These are phyloP conservation scores for Lordiphosa stackelbergi DNA, from an alignment of 1,140 invertebrate species.

Conservation along the genomic window DNA sequence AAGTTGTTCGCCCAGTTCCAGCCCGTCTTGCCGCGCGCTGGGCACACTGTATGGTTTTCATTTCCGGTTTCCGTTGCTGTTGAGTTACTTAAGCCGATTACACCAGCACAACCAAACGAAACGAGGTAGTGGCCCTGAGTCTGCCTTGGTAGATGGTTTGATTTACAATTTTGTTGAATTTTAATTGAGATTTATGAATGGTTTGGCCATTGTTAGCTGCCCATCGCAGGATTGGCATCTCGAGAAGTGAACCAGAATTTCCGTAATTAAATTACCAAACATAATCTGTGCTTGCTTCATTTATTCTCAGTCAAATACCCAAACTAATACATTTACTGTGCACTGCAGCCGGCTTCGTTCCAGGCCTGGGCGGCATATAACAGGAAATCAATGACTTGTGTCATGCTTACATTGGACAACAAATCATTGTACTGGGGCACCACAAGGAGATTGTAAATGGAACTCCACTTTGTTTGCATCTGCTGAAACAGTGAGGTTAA, in stretches of 20 bases:
- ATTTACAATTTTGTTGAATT: constrained; percentile 27
- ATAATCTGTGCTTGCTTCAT: neutral
- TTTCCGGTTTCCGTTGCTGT: constrained; percentile 68
- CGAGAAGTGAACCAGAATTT: no score
- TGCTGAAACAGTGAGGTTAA: constrained; percentile 18
- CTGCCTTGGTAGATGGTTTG: constrained; percentile 7
- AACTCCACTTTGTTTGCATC: constrained; percentile 30
- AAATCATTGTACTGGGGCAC: constrained; percentile 32
- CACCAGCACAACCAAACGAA: constrained; percentile 30
- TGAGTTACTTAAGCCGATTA: constrained; percentile 74
- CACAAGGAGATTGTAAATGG: constrained; percentile 22
- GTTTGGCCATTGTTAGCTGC: constrained; percentile 5
- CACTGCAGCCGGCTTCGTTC: constrained; percentile 12
- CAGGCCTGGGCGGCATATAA: constrained; percentile 6
- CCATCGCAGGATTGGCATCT: no score
- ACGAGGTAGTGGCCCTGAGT: constrained; percentile 2
- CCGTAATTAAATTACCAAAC: neutral
- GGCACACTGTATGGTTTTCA: constrained; percentile 69
- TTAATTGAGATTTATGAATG: constrained; percentile 33
- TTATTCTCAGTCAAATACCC: constrained; percentile 3
- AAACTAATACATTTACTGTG: neutral
- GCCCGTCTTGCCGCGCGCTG: constrained; percentile 35
- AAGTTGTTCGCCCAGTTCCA: constrained; percentile 42
- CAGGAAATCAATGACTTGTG: constrained; percentile 31
- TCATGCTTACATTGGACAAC: constrained; percentile 32